Conservation (phyloP, 2,113 vertebrate genomes). For the Triplophysa siluroides region DNA sequence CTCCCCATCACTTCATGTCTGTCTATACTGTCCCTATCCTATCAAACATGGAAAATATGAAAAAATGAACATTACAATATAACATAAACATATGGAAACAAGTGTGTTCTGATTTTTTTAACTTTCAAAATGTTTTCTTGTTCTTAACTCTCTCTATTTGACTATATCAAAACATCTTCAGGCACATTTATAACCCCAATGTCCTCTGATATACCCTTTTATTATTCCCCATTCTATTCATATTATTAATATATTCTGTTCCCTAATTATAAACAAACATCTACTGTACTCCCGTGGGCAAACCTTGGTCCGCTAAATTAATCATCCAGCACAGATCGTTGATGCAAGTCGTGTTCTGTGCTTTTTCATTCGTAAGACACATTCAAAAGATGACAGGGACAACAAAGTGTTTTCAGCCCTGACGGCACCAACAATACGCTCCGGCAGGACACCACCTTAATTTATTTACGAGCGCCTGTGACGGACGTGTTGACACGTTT, state of each 20-base stretch:
- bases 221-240: not conserved
- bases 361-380: not conserved
- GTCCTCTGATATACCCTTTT: not conserved
- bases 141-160: not conserved
- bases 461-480: conserved; percentile 37
- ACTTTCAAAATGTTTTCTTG: not conserved
- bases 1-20: too few relatives aligned
- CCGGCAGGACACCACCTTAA: conserved; percentile 38
- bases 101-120: too few relatives aligned
- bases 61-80: too few relatives aligned
- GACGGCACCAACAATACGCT: conserved; percentile 42
- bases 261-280: conserved; percentile 18
- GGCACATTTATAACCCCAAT: not conserved
- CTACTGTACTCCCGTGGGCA: not conserved
- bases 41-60: too few relatives aligned
- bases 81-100: not conserved
- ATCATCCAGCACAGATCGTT: conserved; percentile 6
- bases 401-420: conserved; percentile 29
- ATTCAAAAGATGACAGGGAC: conserved; percentile 32
- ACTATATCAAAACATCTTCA: too few relatives aligned
- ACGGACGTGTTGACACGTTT: conserved; percentile 32
- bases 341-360: not conserved
- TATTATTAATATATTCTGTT: conserved; percentile 1
- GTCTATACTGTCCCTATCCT: too few relatives aligned
- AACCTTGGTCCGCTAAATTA: not conserved